phyloP scores from a whole-genome alignment of 2,797 vertebrate genomes.

The Atherinosoma microstoma region DNA sequence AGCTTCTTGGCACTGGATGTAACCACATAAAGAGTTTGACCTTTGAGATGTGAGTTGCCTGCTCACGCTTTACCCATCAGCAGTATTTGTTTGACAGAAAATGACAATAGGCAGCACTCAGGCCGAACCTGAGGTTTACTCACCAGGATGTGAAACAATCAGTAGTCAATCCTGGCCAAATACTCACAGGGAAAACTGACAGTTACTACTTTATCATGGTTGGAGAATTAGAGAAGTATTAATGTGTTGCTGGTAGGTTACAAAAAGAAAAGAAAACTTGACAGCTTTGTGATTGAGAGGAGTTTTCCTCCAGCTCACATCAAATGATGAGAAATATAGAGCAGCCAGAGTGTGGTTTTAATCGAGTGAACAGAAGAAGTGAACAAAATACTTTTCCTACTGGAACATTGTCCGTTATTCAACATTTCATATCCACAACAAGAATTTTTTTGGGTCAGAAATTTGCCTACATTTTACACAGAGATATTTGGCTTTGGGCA shows the following conservation, averaged over 20 bases:
- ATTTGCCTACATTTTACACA: slow-evolving; percentile 40
- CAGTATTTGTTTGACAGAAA: slow-evolving; percentile 46
- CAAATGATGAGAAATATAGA: slow-evolving; percentile 54
- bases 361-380: slow-evolving; percentile 66
- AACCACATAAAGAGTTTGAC: slow-evolving; percentile 72
- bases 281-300: slow-evolving; percentile 54
- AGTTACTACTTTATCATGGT: slow-evolving; percentile 18
- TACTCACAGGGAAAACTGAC: slow-evolving; percentile 24
- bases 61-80: slow-evolving; percentile 56
- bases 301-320: slow-evolving; percentile 64
- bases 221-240: slow-evolving; percentile 18
- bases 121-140: slow-evolving; percentile 34
- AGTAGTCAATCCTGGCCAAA: slow-evolving; percentile 22
- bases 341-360: slow-evolving; percentile 61
- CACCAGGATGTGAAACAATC: slow-evolving; percentile 41
- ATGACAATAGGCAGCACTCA: slow-evolving; percentile 26
- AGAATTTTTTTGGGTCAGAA: slow-evolving; percentile 52
- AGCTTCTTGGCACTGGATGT: slow-evolving; percentile 49
- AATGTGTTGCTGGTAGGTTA: slow-evolving; percentile 19
- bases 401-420: slow-evolving; percentile 64
- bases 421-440: slow-evolving; percentile 57
- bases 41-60: slow-evolving; percentile 54
- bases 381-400: slow-evolving; percentile 58
- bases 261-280: not conserved
- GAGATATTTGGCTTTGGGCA: slow-evolving; percentile 20